A percentile compares a stretch with the other conserved stretches of the same genome.
Evolutionary conservation across 1,140 invertebrate species (phyloP).

Genomic region (Aphelenchoides besseyi): DNA sequence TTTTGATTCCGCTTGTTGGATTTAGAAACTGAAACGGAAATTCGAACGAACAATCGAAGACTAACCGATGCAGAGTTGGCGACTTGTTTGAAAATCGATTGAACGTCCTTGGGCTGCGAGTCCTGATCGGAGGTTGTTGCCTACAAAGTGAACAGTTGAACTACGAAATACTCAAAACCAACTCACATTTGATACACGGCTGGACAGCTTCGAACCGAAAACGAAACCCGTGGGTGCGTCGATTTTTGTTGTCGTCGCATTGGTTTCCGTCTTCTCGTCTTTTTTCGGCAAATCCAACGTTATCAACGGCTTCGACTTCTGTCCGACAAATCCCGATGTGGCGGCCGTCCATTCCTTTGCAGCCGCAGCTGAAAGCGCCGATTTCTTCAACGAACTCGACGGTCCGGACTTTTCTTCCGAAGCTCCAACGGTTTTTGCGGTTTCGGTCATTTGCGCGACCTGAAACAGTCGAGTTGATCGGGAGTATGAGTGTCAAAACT

Average conservation of each 20-base stretch:
- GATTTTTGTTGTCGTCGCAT: neutral
- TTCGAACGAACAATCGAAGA: constrained; percentile 15
- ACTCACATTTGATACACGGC: constrained; percentile 32
- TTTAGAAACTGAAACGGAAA: constrained; percentile 22
- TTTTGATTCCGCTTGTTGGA: constrained; percentile 1
- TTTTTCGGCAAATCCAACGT: neutral
- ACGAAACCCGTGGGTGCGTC: constrained; percentile 31
- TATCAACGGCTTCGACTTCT: neutral
- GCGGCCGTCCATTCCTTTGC: neutral
- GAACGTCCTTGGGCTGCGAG: constrained; percentile 24
- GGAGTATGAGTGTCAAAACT: too few species aligned
- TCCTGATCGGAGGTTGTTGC: constrained; percentile 7
- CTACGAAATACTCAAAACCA: neutral
- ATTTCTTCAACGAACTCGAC: neutral
- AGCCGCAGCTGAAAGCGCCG: neutral
- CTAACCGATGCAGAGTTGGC: constrained; percentile 11
- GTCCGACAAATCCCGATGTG: neutral
- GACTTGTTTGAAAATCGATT: constrained; percentile 43
- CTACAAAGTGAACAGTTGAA: constrained; percentile 6
- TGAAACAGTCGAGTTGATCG: too few species aligned
- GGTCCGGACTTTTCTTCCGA: too few species aligned
- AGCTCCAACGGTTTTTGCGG: neutral
- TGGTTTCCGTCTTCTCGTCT: neutral
- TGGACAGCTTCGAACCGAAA: constrained; percentile 36
- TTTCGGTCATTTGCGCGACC: too few species aligned